A percentile compares a stretch with the other conserved stretches of the same genome.
phyloP scores from a whole-genome alignment of 37 sponge, comb jelly and placozoan species.

The Dysidea cf. avara region DNA sequence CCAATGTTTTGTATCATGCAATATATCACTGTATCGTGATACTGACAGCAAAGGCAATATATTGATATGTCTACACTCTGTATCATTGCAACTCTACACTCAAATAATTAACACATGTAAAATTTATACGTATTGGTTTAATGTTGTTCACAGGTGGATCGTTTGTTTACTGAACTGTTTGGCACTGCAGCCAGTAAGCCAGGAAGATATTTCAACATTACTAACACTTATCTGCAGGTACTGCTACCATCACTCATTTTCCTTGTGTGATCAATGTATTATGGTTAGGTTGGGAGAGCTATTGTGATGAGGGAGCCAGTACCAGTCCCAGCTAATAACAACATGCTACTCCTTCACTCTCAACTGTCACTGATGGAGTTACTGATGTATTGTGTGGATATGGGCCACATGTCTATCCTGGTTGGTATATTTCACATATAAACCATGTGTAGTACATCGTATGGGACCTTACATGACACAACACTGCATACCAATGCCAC shows the following conservation, averaged over 20 bases:
- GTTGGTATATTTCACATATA: conserved; percentile 35
- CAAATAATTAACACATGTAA: no score
- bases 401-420: conserved; percentile 94
- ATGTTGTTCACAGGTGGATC: not conserved
- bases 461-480: no score
- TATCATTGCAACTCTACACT: no score
- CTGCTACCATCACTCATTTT: not conserved
- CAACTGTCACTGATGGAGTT: conserved; percentile 72
- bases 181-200: not conserved
- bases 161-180: conserved; percentile 3
- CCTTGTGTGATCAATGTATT: not conserved
- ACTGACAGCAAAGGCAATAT: no score
- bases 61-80: no score
- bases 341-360: conserved; percentile 37
- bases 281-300: no score
- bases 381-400: conserved; percentile 67
- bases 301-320: no score
- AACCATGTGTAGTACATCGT: not conserved
- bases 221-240: conserved; percentile 8
- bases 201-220: not conserved
- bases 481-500: no score
- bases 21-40: no score
- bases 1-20: no score
- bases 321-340: no score
- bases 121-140: not conserved